Evolutionary conservation across 2,888 invertebrate species (phyloP).

Genomic region (Scaptomyza tumidula): DNA sequence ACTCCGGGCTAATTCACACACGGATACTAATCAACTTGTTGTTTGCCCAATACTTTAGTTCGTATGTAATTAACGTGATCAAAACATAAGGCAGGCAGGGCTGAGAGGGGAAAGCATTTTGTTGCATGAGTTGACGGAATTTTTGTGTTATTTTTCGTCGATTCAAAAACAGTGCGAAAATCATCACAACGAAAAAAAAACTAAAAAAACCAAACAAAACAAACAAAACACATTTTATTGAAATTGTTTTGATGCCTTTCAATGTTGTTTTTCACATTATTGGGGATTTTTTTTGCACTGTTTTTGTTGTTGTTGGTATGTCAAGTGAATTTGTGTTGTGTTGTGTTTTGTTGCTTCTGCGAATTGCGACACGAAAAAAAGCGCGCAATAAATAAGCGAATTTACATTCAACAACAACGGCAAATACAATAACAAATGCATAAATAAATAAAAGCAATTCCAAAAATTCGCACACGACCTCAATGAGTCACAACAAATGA

Average conservation of each 20-base stretch:
- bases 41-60: conserved; percentile 69
- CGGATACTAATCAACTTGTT: conserved; percentile 71
- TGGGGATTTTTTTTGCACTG: conserved; percentile 30
- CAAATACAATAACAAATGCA: conserved; percentile 75
- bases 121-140: conserved; percentile 32
- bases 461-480: conserved; percentile 78
- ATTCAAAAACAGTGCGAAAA: conserved; percentile 40
- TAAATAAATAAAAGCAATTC: conserved; percentile 79
- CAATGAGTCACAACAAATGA: conserved; percentile 63
- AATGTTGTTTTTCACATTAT: conserved; percentile 36
- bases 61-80: conserved; percentile 66
- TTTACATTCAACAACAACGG: conserved; percentile 61
- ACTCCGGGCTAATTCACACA: conserved; percentile 60
- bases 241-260: conserved; percentile 29
- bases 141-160: background rate
- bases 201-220: too few species aligned
- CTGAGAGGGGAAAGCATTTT: background rate
- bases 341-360: conserved; percentile 49
- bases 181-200: conserved; percentile 19
- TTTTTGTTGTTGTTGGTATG: conserved; percentile 8
- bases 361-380: conserved; percentile 48
- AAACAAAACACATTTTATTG: conserved; percentile 35
- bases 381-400: conserved; percentile 71
- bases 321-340: conserved; percentile 44
- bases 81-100: background rate